A percentile compares a stretch with the other conserved stretches of the same genome.
Conservation (phyloP, 2,113 vertebrate genomes). For the Melanocharis versteri region DNA sequence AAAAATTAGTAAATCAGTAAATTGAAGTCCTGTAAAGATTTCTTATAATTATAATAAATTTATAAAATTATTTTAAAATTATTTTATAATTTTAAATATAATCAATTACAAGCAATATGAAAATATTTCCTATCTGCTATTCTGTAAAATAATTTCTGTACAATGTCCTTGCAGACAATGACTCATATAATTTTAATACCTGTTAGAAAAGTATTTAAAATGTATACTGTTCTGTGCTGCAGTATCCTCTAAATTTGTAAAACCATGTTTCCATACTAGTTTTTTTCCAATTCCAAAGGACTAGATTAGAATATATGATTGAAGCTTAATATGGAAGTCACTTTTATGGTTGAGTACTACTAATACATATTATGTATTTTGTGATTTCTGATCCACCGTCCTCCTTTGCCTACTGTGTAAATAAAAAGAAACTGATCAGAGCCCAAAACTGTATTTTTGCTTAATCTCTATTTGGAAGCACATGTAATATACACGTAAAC, state of each 20-base stretch:
- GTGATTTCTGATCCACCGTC: background rate
- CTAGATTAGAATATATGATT: background rate
- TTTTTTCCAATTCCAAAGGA: background rate
- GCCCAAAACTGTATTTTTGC: background rate
- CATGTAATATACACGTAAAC: background rate
- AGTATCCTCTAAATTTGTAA: background rate
- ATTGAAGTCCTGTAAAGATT: background rate
- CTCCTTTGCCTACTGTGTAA: background rate
- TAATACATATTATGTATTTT: background rate
- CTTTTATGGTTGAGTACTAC: background rate
- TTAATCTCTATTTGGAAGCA: background rate
- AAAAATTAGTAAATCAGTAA: background rate
- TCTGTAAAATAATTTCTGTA: background rate
- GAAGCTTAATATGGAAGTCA: background rate
- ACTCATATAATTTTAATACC: background rate
- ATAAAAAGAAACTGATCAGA: background rate
- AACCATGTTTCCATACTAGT: background rate
- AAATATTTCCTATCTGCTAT: background rate
- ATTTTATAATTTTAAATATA: background rate
- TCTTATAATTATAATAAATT: background rate
- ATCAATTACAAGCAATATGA: background rate
- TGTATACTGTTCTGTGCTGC: background rate
- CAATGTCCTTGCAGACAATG: background rate
- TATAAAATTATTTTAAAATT: background rate
- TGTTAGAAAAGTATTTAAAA: background rate